Conservation (phyloP, 2,888 invertebrate genomes). For the Antheraea yamamai region DNA sequence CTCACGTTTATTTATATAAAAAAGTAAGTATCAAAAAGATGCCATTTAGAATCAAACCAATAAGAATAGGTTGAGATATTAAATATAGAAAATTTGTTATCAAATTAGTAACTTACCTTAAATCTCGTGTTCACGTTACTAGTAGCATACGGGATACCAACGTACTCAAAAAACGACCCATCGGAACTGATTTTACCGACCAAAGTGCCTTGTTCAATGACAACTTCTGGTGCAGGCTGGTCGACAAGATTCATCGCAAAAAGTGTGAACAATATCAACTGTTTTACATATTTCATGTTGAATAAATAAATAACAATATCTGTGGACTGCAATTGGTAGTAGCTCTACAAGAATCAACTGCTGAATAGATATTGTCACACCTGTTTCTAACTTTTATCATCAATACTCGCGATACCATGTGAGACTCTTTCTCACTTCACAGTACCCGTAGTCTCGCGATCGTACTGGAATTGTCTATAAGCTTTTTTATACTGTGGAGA, state of each 20-base stretch:
- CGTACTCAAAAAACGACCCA: conserved; percentile 68
- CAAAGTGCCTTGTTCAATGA: conserved; percentile 65
- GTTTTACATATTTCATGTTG: conserved; percentile 57
- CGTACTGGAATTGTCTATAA: too few species aligned
- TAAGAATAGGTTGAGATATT: not conserved
- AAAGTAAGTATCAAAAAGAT: too few species aligned
- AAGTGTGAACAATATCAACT: conserved; percentile 60
- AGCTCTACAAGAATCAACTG: not conserved
- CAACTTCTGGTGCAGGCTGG: conserved; percentile 68
- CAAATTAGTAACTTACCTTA: conserved; percentile 51
- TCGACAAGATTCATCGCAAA: conserved; percentile 67
- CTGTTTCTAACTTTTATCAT: too few species aligned
- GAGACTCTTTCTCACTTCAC: too few species aligned
- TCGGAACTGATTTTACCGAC: conserved; percentile 65
- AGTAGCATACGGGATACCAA: conserved; percentile 71
- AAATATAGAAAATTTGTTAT: too few species aligned
- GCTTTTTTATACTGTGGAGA: too few species aligned
- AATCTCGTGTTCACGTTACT: conserved; percentile 60
- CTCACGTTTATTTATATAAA: too few species aligned
- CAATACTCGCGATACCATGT: too few species aligned
- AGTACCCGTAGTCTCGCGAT: too few species aligned
- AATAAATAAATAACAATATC: not conserved
- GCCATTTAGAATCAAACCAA: not conserved
- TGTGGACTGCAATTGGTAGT: not conserved
- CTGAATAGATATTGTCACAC: too few species aligned